Evolutionary conservation across 2,113 vertebrate species (phyloP).

Genomic region (Rostratula benghalensis): DNA sequence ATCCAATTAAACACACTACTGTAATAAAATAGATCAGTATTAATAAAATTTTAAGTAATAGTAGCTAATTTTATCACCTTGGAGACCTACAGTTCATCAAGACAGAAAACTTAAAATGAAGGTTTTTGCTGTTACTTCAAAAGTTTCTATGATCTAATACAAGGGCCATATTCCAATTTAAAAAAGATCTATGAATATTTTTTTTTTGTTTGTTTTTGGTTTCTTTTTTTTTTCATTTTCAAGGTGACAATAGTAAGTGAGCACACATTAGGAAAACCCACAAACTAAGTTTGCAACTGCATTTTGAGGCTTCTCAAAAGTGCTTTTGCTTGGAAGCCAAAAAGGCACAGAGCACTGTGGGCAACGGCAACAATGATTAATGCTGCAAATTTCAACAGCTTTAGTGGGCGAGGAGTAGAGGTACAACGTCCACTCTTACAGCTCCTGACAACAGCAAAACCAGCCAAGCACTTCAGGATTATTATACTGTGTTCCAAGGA

Average conservation of each 20-base stretch:
- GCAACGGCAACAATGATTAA: background rate
- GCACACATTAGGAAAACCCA: background rate
- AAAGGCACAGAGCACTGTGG: background rate
- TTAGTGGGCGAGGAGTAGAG: background rate
- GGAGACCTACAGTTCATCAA: background rate
- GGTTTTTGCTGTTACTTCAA: background rate
- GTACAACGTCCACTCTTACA: background rate
- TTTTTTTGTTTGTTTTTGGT: no score
- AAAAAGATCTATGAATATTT: no score
- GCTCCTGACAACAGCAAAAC: background rate
- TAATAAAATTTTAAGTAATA: background rate
- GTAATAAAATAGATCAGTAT: background rate
- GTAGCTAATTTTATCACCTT: background rate
- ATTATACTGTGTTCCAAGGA: constrained; percentile 49
- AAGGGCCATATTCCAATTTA: background rate
- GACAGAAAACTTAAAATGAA: background rate
- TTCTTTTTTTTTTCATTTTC: background rate
- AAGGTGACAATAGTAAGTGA: background rate
- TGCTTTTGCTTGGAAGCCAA: background rate
- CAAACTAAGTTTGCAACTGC: background rate
- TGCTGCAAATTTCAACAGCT: background rate
- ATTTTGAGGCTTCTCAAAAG: background rate
- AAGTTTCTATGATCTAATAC: background rate
- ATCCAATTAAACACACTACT: background rate
- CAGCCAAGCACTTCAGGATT: background rate